Evolutionary conservation across 2,888 invertebrate species (phyloP).

Genomic region (Coelogynopora nodosa): DNA sequence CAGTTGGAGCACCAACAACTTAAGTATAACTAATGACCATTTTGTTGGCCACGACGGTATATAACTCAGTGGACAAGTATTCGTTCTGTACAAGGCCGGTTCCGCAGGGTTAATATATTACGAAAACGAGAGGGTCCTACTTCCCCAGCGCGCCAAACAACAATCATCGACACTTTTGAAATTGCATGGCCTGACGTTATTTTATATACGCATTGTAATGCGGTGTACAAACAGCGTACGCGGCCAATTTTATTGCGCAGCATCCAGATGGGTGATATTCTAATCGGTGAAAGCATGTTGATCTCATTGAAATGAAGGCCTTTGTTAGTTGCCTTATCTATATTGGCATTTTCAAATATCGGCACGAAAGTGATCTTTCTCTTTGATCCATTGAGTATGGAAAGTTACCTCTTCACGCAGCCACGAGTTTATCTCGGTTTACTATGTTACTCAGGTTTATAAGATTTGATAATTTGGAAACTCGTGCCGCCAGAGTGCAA

Average conservation of each 20-base stretch:
- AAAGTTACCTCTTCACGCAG: neutral
- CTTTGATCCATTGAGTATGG: neutral
- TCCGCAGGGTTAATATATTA: neutral
- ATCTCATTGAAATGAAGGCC: neutral
- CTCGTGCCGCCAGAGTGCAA: neutral
- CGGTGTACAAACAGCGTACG: neutral
- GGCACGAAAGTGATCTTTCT: neutral
- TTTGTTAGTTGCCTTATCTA: neutral
- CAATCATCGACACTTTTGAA: neutral
- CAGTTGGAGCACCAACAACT: neutral
- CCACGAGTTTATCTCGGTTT: neutral
- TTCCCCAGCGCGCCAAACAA: neutral
- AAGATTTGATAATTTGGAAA: neutral
- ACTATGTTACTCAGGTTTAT: neutral
- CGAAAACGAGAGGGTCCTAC: neutral
- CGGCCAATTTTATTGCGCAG: neutral
- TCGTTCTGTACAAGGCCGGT: neutral
- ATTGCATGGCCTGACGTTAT: neutral
- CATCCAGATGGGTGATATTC: neutral
- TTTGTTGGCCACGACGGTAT: neutral
- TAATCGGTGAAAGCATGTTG: neutral
- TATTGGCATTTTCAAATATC: neutral
- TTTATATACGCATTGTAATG: neutral
- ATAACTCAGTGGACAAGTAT: neutral
- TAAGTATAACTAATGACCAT: neutral